Conservation (phyloP, 1,140 invertebrate species). For the Agrypnia vestita region DNA sequence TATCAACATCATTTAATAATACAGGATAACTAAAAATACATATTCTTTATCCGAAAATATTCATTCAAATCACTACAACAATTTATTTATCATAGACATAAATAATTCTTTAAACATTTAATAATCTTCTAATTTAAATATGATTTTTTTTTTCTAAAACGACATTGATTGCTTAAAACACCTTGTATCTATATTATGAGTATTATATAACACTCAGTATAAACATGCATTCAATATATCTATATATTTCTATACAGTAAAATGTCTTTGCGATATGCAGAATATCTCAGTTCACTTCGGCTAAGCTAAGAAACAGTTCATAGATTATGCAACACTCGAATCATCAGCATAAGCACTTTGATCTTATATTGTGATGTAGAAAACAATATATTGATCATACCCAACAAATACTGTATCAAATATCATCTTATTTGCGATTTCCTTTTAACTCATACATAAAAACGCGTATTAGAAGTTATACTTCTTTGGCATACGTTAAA, state of each 20-base stretch:
- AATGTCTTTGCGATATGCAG: conserved; percentile 18
- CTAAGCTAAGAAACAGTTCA: neutral
- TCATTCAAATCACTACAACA: conserved; percentile 10
- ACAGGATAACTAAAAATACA: neutral
- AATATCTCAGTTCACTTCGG: conserved; percentile 15
- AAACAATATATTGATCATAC: neutral
- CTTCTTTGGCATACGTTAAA: neutral
- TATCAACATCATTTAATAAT: conserved; percentile 16
- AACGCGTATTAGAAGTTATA: neutral
- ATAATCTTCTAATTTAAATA: neutral
- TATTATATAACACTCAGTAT: neutral
- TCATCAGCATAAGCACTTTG: neutral
- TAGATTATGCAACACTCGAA: neutral
- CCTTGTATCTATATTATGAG: conserved; percentile 20
- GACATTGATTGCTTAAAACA: conserved; percentile 28
- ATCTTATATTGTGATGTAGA: neutral
- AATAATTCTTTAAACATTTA: conserved; percentile 1
- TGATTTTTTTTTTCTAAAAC: neutral
- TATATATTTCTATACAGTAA: neutral
- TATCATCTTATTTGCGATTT: neutral
- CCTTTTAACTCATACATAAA: neutral
- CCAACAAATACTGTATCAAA: neutral
- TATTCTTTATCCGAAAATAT: neutral
- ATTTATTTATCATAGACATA: neutral
- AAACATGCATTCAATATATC: neutral